Evolutionary conservation across 2,888 invertebrate species (phyloP), one percentile per base, ranked within the genome.

Genomic region (Dynastes maya): DNA sequence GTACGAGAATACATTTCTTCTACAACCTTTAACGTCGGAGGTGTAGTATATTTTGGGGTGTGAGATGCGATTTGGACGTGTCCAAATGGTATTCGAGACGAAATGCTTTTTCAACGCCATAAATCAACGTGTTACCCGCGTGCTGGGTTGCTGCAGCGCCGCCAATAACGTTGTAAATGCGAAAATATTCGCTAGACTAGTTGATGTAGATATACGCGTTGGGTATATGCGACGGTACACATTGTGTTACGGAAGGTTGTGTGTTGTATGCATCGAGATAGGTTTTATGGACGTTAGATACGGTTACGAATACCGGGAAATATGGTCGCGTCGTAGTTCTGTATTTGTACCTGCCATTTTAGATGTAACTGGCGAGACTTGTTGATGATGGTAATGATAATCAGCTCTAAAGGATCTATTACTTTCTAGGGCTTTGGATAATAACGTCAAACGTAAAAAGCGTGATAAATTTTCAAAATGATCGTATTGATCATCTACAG

Each of bases 1-100:
- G 65, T 67, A 40, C 65, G 40, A 45, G 65, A 67, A 67, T 45
- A 67, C 22, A 67, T 67, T 67, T 37, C 55, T 16, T 58, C 16
- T 67, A 67, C 40, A 67, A 49, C 65, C 40, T 67, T 67, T 67
- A 67, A 58, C 22, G 22, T 58, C 6, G 6, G 6, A 5, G 55
- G 22, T 1, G 8, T 8, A 6, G 8, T 1, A 45, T 45, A 45
- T 45, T 45, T 45, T 2, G 45, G n/a, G 27, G 22, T 27, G 22
- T 58, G 13, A 8, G 22, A 22, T 16, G 55, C 55, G 22, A 22
- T 22, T 58, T 6, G 22, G 55, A 58, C 55, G 55, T 58, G 55
- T 58, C 55, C 55, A 22, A 58, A 58, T 58, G 55, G 22, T 58
- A 22, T 58, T 58, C 55, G 55, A 45, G 8, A 45, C 45, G 45